phyloP scores from a whole-genome alignment of 2,888 invertebrate species.

The Latrodectus elegans region DNA sequence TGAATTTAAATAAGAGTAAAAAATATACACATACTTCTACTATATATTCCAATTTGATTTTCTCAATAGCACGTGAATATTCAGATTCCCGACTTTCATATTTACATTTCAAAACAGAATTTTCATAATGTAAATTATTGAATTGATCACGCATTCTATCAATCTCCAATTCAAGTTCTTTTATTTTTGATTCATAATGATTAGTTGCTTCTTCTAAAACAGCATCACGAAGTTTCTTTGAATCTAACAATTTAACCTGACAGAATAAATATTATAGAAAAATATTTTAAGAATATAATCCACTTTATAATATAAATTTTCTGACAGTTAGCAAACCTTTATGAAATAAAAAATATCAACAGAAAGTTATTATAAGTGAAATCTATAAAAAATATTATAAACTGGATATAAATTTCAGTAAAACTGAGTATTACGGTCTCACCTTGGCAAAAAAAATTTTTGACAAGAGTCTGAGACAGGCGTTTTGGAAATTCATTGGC shows the following conservation, averaged over 20 bases:
- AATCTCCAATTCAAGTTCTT: constrained; percentile 35
- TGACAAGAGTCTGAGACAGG: too few relatives aligned
- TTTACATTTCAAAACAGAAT: constrained; percentile 44
- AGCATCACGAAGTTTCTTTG: constrained; percentile 23
- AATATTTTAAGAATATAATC: too few relatives aligned
- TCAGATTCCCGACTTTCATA: constrained; percentile 43
- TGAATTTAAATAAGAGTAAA: neutral
- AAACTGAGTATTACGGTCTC: too few relatives aligned
- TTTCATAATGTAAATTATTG: constrained; percentile 47
- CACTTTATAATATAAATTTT: too few relatives aligned
- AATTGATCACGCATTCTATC: constrained; percentile 45
- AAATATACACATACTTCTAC: constrained; percentile 37
- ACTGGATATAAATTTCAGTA: too few relatives aligned
- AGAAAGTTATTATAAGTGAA: too few relatives aligned
- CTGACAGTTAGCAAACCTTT: too few relatives aligned
- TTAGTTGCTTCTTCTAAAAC: constrained; percentile 44
- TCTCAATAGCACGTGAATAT: constrained; percentile 46
- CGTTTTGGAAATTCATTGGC: too few relatives aligned
- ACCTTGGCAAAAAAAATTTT: too few relatives aligned
- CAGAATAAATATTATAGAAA: neutral
- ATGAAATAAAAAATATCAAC: too few relatives aligned
- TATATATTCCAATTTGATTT: constrained; percentile 49
- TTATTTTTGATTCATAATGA: constrained; percentile 54
- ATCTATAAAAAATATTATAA: too few relatives aligned
- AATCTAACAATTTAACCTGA: constrained; percentile 34